Base-by-base conservation (phyloP, 2,113 vertebrate species). In the Nesogale talazaci region DNA sequence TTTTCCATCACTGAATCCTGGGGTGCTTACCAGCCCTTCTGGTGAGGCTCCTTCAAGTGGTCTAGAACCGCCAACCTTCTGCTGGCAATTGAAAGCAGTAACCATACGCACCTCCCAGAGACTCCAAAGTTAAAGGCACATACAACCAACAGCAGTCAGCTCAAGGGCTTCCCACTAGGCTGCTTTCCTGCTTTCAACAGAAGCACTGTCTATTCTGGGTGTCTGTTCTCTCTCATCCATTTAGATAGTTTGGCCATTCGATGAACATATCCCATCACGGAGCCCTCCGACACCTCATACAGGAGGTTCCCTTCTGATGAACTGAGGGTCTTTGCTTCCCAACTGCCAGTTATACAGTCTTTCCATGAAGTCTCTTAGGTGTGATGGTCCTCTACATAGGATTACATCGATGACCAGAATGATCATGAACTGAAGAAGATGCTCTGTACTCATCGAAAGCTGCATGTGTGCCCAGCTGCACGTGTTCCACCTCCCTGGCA, bases 231-330 rank as follows among this genome's bases (percentile, higher is more conserved):
- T 46, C 42, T 46, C 42, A 46, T 6, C 10, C 6, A 46, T 46
- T 46, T 46, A 46, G 42, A 46, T 46, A 5, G 42, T 10, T 10
- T 46, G 42, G 2, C 2, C 15, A 22, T 7, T 5, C 14, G 23
- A 56, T 4, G 79, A 70, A 2, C 14, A 14, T 16, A 22, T 0
- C 29, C 69, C 59, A 14, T 25, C 6, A 79, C 11, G 20, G 29
- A 59, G 42, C 25, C 1, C 38, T 42, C n/a, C 4, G 63, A 8
- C 29, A 34, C 31, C 40, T 29, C 36, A 6, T 12, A 0, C 8
- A 52, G 34, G 9, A 29, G 8, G 2, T 42, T 40, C 36, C 59
- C 36, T 12, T 56, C 8, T 1, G 22, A 1, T 0, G 5, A 40
- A 36, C 23, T 46, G 42, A 10, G 42, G 42, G 10, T 10, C 19